Evolutionary conservation across 2,888 invertebrate genomes (phyloP).

Genomic region (Eristalis tenax): DNA sequence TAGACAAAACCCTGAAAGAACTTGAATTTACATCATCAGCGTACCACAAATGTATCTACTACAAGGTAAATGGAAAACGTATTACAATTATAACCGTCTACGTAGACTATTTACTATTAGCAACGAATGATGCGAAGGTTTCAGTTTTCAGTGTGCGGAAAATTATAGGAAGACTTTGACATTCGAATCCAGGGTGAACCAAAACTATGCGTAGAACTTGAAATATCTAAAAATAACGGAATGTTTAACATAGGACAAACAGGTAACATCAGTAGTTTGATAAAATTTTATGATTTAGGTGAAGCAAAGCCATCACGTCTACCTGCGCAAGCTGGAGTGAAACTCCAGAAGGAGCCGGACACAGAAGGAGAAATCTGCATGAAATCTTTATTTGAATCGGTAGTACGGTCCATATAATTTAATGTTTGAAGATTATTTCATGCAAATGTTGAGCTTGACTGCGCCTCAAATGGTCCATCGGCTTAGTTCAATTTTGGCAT

Average conservation of each 20-base stretch:
- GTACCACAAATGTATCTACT: conserved; percentile 25
- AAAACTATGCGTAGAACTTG: conserved; percentile 36
- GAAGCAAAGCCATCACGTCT: conserved; percentile 28
- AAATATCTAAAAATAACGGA: conserved; percentile 27
- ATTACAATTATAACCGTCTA: background rate
- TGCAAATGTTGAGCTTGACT: too few relatives aligned
- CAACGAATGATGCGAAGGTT: conserved; percentile 1
- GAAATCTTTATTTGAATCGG: too few relatives aligned
- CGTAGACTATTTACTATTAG: background rate
- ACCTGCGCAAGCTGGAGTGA: conserved; percentile 15
- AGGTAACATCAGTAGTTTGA: conserved; percentile 40
- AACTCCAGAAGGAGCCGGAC: conserved; percentile 34
- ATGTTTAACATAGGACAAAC: conserved; percentile 14
- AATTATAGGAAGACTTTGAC: conserved; percentile 22
- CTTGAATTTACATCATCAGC: background rate
- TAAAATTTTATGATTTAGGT: conserved; percentile 7
- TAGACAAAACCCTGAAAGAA: conserved; percentile 21
- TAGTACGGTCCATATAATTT: too few relatives aligned
- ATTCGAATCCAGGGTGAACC: conserved; percentile 41
- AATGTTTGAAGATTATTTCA: too few relatives aligned
- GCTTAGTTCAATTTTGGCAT: too few relatives aligned
- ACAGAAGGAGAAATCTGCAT: conserved; percentile 23
- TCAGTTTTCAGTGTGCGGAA: background rate
- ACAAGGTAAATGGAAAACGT: background rate
- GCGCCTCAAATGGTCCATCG: too few relatives aligned